Evolutionary conservation across 1,140 invertebrate species (phyloP).

Genomic region (Hylaeus volcanicus): DNA sequence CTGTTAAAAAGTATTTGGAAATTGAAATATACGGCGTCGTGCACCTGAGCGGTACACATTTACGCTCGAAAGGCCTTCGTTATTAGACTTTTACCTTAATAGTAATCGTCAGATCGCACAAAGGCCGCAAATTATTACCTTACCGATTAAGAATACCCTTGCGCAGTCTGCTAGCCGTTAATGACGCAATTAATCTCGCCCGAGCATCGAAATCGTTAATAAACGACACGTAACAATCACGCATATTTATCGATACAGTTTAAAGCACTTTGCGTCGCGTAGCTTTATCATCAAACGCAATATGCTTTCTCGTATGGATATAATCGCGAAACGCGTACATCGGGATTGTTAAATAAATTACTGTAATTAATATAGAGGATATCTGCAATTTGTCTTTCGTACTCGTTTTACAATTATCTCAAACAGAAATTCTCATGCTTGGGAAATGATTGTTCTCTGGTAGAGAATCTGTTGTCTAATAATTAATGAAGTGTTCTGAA

Average conservation of each 20-base stretch:
- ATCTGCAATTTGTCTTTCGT: background rate
- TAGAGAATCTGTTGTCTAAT: background rate
- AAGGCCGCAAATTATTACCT: background rate
- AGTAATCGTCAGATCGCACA: background rate
- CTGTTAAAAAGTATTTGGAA: background rate
- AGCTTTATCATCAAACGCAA: background rate
- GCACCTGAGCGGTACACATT: background rate
- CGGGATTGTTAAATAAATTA: background rate
- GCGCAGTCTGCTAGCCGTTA: background rate
- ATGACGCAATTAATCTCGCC: slow-evolving; percentile 1
- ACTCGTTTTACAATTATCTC: background rate
- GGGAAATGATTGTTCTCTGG: background rate
- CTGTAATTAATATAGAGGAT: background rate
- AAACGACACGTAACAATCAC: slow-evolving; percentile 12
- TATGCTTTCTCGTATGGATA: background rate
- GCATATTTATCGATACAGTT: slow-evolving; percentile 11
- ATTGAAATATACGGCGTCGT: background rate
- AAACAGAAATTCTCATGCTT: background rate
- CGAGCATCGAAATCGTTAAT: slow-evolving; percentile 3
- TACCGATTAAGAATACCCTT: background rate
- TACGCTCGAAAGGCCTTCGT: background rate
- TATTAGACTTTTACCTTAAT: slow-evolving; percentile 15
- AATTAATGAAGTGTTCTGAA: background rate
- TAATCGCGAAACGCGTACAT: background rate
- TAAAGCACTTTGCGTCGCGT: background rate